Conservation (phyloP, 2,113 vertebrate genomes). For the Pseudorectes ferrugineus region DNA sequence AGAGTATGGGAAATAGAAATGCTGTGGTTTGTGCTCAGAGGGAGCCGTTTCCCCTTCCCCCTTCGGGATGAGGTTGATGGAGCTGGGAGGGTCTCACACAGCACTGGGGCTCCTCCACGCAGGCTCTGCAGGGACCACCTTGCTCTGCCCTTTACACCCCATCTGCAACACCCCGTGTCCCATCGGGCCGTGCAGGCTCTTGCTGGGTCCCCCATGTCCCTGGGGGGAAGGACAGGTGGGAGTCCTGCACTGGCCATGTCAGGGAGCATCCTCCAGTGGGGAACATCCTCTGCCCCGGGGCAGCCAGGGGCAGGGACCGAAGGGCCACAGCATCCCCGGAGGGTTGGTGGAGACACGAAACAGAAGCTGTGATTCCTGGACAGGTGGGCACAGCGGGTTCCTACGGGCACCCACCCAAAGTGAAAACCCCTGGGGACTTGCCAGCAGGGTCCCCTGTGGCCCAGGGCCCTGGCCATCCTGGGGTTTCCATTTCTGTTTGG, state of each 20-base stretch:
- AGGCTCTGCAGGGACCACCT: background rate
- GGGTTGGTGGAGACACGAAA: background rate
- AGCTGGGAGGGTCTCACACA: background rate
- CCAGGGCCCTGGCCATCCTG: background rate
- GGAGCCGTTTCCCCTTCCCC: background rate
- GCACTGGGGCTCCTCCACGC: accelerated
- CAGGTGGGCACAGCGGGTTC: background rate
- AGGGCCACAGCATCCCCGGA: background rate
- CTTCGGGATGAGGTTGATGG: background rate
- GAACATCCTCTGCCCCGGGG: accelerated
- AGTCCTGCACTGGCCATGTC: accelerated
- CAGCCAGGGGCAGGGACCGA: background rate
- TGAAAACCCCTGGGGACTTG: background rate
- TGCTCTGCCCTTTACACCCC: background rate
- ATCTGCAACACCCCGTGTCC: background rate
- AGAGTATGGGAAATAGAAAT: conserved; percentile 15
- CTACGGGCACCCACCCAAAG: background rate
- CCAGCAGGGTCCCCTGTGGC: background rate
- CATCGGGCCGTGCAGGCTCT: accelerated
- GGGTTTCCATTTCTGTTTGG: background rate
- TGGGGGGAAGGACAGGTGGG: background rate
- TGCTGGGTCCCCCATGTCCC: accelerated
- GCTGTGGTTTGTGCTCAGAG: background rate
- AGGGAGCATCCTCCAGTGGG: accelerated
- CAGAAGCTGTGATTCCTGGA: background rate